Evolutionary conservation across 92 coral and sea anemone species (phyloP).

Genomic region (Chrysogorgia sp.): DNA sequence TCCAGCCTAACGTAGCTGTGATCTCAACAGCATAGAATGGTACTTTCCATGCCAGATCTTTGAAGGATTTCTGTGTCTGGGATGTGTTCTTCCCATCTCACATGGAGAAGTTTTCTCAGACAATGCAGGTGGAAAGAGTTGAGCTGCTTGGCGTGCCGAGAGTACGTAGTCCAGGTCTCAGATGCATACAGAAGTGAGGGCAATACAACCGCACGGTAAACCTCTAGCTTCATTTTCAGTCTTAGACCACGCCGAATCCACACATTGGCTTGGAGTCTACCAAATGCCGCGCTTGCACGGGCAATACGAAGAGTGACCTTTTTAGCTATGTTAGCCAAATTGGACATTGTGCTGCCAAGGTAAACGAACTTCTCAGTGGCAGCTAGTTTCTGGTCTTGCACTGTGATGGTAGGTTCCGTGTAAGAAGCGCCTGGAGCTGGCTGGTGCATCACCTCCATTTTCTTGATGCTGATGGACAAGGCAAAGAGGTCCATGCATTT

Average conservation of each 20-base stretch:
- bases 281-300: slow-evolving; percentile 51
- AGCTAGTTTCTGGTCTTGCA: slow-evolving; percentile 8
- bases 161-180: slow-evolving; percentile 47
- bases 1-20: slow-evolving; percentile 41
- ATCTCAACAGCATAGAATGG: slow-evolving; percentile 22
- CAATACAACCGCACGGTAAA: slow-evolving; percentile 45
- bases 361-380: slow-evolving; percentile 41
- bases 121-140: slow-evolving; percentile 27
- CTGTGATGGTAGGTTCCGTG: slow-evolving; percentile 24
- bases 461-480: slow-evolving; percentile 41
- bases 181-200: slow-evolving; percentile 45
- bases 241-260: slow-evolving; percentile 28
- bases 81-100: slow-evolving; percentile 39
- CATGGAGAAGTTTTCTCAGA: slow-evolving; percentile 36
- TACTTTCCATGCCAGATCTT: slow-evolving; percentile 19
- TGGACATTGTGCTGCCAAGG: slow-evolving; percentile 39
- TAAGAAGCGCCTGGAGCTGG: slow-evolving; percentile 41
- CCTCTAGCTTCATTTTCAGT: slow-evolving; percentile 21
- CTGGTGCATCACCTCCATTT: slow-evolving; percentile 45
- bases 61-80: slow-evolving; percentile 34
- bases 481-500: slow-evolving; percentile 23
- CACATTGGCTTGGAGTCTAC: slow-evolving; percentile 32
- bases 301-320: slow-evolving; percentile 47
- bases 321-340: slow-evolving; percentile 19
- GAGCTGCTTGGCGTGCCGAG: slow-evolving; percentile 51